These are phyloP conservation scores for Drosophila rubida DNA, from an alignment of 2,888 invertebrate species.

Conservation along the genomic window DNA sequence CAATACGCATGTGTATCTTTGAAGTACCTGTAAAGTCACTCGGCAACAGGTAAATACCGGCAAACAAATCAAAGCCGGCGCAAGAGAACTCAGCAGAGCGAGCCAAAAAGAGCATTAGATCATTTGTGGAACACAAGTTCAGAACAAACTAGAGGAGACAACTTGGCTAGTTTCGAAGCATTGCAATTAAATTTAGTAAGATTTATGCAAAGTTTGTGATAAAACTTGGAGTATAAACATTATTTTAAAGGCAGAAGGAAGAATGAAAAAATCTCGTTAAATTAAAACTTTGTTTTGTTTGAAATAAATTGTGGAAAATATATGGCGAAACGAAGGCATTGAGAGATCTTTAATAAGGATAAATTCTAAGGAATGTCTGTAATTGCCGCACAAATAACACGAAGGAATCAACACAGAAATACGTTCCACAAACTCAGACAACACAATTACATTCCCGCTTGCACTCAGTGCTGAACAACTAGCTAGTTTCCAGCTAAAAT, in stretches of 20 bases:
- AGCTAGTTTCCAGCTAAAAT: background rate
- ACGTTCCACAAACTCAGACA: constrained; percentile 44
- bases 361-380: constrained; percentile 8
- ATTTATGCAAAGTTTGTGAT: background rate
- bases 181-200: background rate
- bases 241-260: background rate
- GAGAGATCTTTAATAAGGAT: constrained; percentile 8
- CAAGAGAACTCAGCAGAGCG: constrained; percentile 9
- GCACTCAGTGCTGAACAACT: constrained; percentile 21
- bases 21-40: constrained; percentile 61
- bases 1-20: constrained; percentile 32
- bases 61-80: constrained; percentile 2
- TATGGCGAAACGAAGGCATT: background rate
- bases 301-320: background rate
- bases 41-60: constrained; percentile 51
- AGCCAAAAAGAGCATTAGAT: background rate
- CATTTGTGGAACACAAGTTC: constrained; percentile 21
- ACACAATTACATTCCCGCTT: constrained; percentile 20
- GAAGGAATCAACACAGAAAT: constrained; percentile 25
- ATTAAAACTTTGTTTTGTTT: no score
- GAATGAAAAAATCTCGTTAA: no score
- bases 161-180: background rate
- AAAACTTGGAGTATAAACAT: no score
- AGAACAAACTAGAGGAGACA: background rate
- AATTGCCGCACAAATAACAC: constrained; percentile 10